Conservation (phyloP, 1,140 invertebrate species). For the Rhopalosiphum padi region DNA sequence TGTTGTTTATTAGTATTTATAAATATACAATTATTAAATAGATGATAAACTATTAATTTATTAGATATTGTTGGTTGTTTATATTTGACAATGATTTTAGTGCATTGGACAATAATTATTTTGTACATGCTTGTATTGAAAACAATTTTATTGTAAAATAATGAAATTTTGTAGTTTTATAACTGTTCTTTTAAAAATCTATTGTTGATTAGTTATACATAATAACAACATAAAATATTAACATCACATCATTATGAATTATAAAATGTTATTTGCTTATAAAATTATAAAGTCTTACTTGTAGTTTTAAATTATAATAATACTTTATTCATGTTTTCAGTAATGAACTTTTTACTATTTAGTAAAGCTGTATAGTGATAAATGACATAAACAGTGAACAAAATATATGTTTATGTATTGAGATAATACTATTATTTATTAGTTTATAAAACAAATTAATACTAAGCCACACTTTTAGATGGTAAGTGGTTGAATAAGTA, state of each 20-base stretch:
- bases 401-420: not conserved
- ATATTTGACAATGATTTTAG: constrained; percentile 39
- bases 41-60: constrained; percentile 41
- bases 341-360: not conserved
- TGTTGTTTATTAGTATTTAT: constrained; percentile 43
- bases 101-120: constrained; percentile 24
- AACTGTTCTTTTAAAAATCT: not conserved
- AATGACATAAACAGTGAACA: not conserved
- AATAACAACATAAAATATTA: not conserved
- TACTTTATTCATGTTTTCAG: not conserved
- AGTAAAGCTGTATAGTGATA: not conserved
- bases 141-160: constrained; percentile 33
- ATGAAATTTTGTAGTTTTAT: not conserved
- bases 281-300: not conserved
- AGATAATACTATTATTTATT: not conserved
- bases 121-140: constrained; percentile 9
- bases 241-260: not conserved
- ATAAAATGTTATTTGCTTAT: constrained; percentile 14
- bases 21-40: not conserved
- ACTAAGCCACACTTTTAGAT: not conserved
- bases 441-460: not conserved
- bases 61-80: constrained; percentile 28
- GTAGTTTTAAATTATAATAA: not conserved
- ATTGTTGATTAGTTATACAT: constrained; percentile 45
- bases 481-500: not conserved